Evolutionary conservation across 2,888 invertebrate species (phyloP), one percentile per base, ranked within the genome.

Genomic region (Nebria salina): DNA sequence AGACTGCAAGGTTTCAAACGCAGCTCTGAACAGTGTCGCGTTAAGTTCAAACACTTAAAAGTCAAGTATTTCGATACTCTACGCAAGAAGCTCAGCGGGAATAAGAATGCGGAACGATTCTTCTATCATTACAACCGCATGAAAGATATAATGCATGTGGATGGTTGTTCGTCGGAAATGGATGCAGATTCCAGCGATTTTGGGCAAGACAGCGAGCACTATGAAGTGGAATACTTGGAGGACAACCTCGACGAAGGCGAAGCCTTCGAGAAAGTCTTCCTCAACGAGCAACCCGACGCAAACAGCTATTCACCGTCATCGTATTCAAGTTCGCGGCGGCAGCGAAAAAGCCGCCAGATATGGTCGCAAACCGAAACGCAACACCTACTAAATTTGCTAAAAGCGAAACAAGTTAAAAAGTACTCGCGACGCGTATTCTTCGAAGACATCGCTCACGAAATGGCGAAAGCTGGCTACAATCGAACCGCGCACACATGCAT

Each of bases 31-130:
- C 83, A 83, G 64, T 82, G 82, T n/a, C 75, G 82, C 66, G 79
- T 83, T 9, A 83, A 83, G 77, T 83, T 83, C 20, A 83, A 83
- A 76, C 83, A 83, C 34, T 78, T 83, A 65, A 75, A 82, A 75
- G 82, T 82, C 0, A 75, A 82, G 15, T 82, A 83, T 20, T 82
- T 82, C 65, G 77, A 75, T 25, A 82, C 83, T 3, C 9, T 83
- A 4, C 74, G 82, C 7, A 83, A 82, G 80, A 54, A 74, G n/a
- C 43, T 81, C 2, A 26, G 13, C n/a, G 81, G 72, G 7, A 42
- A 72, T 8, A 72, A 76, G 6, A n/a, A 76, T 5, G 72, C 77
- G 9, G 83, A 83, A 81, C 77, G 82, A 65, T 82, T 82, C 41
- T 83, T 83, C 78, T 82, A 82, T 20, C 82, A 82, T 73, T 83